Evolutionary conservation across 2,797 vertebrate species (phyloP).

Genomic region (Sebastolobus altivelis): DNA sequence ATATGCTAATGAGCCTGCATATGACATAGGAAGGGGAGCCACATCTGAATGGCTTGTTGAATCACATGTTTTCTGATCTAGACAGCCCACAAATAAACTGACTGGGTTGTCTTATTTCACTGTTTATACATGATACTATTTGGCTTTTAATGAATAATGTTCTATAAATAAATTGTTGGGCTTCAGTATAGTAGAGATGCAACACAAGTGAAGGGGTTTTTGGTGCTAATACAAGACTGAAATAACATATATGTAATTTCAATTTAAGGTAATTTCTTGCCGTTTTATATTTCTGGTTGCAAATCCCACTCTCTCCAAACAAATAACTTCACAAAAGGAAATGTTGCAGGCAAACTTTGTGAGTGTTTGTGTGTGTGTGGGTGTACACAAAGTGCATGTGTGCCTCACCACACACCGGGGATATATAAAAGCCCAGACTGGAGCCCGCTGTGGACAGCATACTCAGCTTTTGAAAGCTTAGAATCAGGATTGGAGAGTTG

Average conservation of each 20-base stretch:
- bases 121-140: background rate
- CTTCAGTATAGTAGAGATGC: background rate
- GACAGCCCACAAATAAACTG: no score
- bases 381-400: constrained; percentile 14
- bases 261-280: background rate
- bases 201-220: background rate
- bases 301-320: background rate
- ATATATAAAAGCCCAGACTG: constrained; percentile 37
- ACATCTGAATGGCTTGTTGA: no score
- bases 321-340: constrained; percentile 9
- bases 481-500: constrained; percentile 23
- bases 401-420: constrained; percentile 6
- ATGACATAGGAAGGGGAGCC: no score
- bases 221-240: background rate
- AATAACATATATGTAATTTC: background rate
- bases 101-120: no score
- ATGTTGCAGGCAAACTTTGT: constrained; percentile 1
- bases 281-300: background rate
- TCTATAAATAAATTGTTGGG: background rate
- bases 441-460: constrained; percentile 39
- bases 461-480: constrained; percentile 51
- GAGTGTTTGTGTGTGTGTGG: constrained; percentile 22
- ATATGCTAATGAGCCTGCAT: no score
- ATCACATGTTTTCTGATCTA: no score
- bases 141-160: background rate